Evolutionary conservation across 30 jellyfish, hydroid and myxozoan genomes (phyloP), one percentile per base, ranked within the genome.

Genomic region (Hydractinia echinata): DNA sequence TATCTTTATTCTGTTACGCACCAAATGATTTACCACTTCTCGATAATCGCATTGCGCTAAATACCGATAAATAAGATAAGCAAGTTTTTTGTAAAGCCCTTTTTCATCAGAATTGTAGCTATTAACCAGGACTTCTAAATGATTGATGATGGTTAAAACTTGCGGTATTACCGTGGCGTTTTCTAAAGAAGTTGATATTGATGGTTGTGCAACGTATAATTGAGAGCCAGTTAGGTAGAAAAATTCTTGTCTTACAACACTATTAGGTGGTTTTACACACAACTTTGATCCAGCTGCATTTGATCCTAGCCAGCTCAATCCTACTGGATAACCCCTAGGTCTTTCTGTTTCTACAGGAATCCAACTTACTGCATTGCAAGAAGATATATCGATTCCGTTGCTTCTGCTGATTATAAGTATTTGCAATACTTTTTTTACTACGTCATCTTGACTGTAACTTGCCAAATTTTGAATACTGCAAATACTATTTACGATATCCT

Each of bases 21-120:
- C 53, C n/a, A 77, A 4, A 77, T 4, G 4, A 10, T 50, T 39
- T 48, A 0, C 83, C 10, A 74, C 83, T 13, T 74, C 70, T 10
- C 7, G 51, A 55, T n/a, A 64, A 51, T 13, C 39, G 39, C 74
- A 64, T 64, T 64, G 10, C 2, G 81, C 15, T n/a, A 77, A 54
- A 54, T 53, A 5, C 10, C 48, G 39, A 76, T 77, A 74, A 10
- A 74, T 58, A 20, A 3, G 4, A 48, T 74, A 15, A 49, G 54
- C 54, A 13, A 51, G 55, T 48, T 77, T 21, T 30, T 77, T 77
- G 74, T 53, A 77, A 1, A 55, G 5, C 30, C 79, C 79, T 7
- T 48, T 77, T 60, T 77, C 85, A 4, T 61, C 85, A 8, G 39
- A 54, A 6, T 77, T 60, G 54, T 51, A 77, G 60, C 81, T 77